Base-by-base conservation (phyloP, 2,888 invertebrate species). In the Napeogenes inachia region DNA sequence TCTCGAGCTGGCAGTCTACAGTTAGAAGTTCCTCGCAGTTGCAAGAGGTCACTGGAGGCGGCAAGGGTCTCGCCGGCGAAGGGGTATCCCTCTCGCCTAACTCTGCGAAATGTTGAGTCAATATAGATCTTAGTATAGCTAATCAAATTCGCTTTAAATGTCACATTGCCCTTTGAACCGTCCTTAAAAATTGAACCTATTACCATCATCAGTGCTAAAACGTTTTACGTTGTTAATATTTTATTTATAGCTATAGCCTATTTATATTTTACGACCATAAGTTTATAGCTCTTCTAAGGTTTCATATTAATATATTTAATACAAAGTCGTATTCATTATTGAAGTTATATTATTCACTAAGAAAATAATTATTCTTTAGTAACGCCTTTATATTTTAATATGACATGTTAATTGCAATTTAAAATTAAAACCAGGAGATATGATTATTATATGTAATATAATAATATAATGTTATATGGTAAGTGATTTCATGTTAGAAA, bases 1-100 rank as follows among this genome's bases (percentile, higher is more conserved):
- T 98, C 91, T 98, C 98, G 77, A 98, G 92, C 80, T 97, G 96
- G 80, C 98, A 98, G 77, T 97, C 95, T 62, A 98, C 95, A 68
- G 94, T 93, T 71, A 94, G 91, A 67, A 97, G 90, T 78, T 96
- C 96, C 78, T 96, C 96, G 83, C 96, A 95, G 80, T 96, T 96
- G 85, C 96, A 96, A 47, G 92, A 92, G 67, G 91, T 93, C 61
- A 84, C 80, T 8, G 88, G 88, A 21, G 88, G 86, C 2, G 85
- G 86, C 30, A 81, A 75, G 3, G 87, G 85, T 65, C 87, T 81
- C 67, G 84, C 87, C 4, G 89, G 91, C 1, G 90, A 91, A 6
- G 91, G 91, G 6, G 91, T 91, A 56, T 90, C 90, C 32, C 91
- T 81, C 70, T 91, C 91, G 50, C 91, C 91, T 76, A 88, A 72